Evolutionary conservation across 2,797 vertebrate genomes (phyloP), one percentile per base, ranked within the genome.

Genomic region (Craterocephalus amniculus): DNA sequence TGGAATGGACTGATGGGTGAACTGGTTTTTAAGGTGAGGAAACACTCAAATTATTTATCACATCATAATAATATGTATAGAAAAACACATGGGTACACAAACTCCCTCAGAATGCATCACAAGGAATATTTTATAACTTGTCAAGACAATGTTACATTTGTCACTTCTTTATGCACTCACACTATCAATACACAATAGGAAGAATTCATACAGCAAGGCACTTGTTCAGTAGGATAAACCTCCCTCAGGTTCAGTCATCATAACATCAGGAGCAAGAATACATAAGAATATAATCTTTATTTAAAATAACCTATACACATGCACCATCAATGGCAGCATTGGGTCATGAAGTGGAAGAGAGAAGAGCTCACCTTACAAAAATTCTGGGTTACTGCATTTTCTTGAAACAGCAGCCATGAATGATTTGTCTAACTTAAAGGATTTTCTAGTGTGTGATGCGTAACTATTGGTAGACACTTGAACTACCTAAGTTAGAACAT

Each of bases 1-100:
- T 99, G 98, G 98, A 99, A 98, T 0, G 98, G 98, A 57, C 90
- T 99, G 60, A 98, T 99, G 79, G 98, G 97, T 55, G 98, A 99
- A 79, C 77, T 99, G 58, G 95, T 99, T 35, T 97, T 96, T 78
- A 99, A 99, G 97, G 98, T 99, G 90, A 96, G 94, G 1, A 55
- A 2, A 49, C 54, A 1, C 27, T 43, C 1, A 38, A n/a, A 45
- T 45, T 20, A 20, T 48, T 48, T 1, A 48, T 48, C 43, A 48
- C 2, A 22, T n/a, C 45, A 65, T 22, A 14, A 54, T 54, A 0
- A 26, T 14, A 26, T 48, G 6, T 9, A 40, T 26, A 18, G 45
- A 38, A 2, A 55, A 55, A 64, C 29, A 24, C 38, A 7, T 36
- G 31, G 11, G 59, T 36, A 20, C 52, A 56, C 1, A 67, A 45